Base-by-base conservation (phyloP, 2,888 invertebrate genomes). In the Galerucella nymphaeae region DNA sequence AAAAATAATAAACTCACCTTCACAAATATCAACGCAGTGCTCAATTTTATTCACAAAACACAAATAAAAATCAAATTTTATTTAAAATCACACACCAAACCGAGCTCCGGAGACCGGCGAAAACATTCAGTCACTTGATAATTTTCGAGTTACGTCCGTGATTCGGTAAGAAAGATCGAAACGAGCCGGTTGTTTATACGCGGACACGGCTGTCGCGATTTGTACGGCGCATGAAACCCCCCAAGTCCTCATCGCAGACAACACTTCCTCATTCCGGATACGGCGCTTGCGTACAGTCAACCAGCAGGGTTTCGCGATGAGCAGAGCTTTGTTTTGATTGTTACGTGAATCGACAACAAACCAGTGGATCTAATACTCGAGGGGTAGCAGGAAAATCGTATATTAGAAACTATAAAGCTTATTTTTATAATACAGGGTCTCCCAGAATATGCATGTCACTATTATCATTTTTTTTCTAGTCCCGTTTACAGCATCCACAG, bases 241-340 rank as follows among this genome's bases (percentile, higher is more conserved):
- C 55, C 63, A 70, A 69, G 69, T 69, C 18, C 70, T 57, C 62
- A 66, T 64, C 64, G 72, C 67, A 74, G 71, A 74, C 75, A 67
- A 64, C 72, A 80, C 81, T 81, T 82, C 81, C 80, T 80, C 78
- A 78, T 80, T 79, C 80, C 77, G 66, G 61, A 16, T 59, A 70
- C 50, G 71, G 79, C 80, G 80, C 77, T 74, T 78, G 81, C 80
- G 82, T 23, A 23, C 3, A 23, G 2, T 20, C 20, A 13, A 14
- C 66, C n/a, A 58, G 68, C 58, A 38, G 63, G 50, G 18, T 30
- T 16, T 48, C 42, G 62, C 41, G 41, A 38, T 38, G 38, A 41
- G 38, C 61, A n/a, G 61, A 16, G n/a, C 61, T 61, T 18, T 61
- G 61, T 61, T 61, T 61, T 61, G 61, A 38, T 61, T 61, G 23